These are phyloP conservation scores for Formica aserva DNA, from an alignment of 2,888 invertebrate genomes.

Conservation along the genomic window DNA sequence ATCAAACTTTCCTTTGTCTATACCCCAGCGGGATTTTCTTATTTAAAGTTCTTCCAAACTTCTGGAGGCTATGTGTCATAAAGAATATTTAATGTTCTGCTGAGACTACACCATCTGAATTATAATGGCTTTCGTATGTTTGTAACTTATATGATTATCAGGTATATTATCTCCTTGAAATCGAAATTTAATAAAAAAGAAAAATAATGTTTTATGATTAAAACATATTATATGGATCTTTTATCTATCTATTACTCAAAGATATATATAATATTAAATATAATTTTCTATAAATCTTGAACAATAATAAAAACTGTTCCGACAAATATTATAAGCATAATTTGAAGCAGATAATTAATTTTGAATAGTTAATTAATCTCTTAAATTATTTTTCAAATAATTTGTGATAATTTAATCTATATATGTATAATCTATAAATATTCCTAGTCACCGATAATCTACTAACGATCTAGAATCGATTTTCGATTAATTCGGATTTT, in stretches of 20 bases:
- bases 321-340: not conserved
- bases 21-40: slow-evolving; percentile 10
- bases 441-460: not conserved
- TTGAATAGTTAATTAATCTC: not conserved
- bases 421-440: not conserved
- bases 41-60: slow-evolving; percentile 17
- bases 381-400: not conserved
- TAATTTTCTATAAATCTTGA: not conserved
- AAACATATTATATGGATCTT: not conserved
- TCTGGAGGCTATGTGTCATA: not conserved
- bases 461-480: not conserved
- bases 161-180: not conserved
- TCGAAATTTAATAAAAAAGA: not conserved
- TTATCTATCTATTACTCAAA: not conserved
- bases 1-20: slow-evolving; percentile 8
- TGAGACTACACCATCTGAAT: not conserved
- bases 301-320: not conserved
- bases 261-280: not conserved
- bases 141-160: not conserved
- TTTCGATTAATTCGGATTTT: not conserved
- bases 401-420: not conserved
- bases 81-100: slow-evolving; percentile 30
- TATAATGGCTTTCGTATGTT: slow-evolving; percentile 13
- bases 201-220: not conserved
- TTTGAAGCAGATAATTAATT: not conserved